These are phyloP conservation scores for Athene noctua DNA, from an alignment of 2,113 vertebrate species.

Conservation along the genomic window DNA sequence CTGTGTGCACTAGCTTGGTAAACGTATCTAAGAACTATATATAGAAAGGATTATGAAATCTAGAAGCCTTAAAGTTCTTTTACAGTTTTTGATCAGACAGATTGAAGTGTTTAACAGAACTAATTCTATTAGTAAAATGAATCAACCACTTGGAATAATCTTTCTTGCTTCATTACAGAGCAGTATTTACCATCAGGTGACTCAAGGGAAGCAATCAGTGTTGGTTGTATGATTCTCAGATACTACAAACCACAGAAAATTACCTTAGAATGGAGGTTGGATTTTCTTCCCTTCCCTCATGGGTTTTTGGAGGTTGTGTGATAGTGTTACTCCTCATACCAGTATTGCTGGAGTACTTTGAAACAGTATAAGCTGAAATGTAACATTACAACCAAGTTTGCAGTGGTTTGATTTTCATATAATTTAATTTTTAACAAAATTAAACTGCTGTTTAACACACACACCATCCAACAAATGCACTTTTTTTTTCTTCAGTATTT, in stretches of 20 bases:
- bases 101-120: background rate
- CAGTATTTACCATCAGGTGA: background rate
- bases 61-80: background rate
- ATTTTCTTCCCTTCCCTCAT: background rate
- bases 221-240: background rate
- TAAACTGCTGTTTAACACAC: background rate
- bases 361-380: background rate
- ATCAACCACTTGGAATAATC: background rate
- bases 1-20: background rate
- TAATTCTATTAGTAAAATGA: background rate
- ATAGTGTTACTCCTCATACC: background rate
- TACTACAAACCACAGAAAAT: background rate
- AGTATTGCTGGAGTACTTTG: background rate
- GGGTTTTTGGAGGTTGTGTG: background rate
- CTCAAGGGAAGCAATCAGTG: background rate
- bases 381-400: background rate
- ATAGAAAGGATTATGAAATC: background rate
- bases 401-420: background rate
- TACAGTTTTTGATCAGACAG: background rate
- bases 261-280: background rate
- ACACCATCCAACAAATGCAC: background rate
- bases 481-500: background rate
- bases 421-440: background rate
- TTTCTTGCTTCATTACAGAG: background rate
- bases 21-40: background rate